Evolutionary conservation across 2,888 invertebrate species (phyloP), one percentile per base, ranked within the genome.

Genomic region (Suillia variegata): DNA sequence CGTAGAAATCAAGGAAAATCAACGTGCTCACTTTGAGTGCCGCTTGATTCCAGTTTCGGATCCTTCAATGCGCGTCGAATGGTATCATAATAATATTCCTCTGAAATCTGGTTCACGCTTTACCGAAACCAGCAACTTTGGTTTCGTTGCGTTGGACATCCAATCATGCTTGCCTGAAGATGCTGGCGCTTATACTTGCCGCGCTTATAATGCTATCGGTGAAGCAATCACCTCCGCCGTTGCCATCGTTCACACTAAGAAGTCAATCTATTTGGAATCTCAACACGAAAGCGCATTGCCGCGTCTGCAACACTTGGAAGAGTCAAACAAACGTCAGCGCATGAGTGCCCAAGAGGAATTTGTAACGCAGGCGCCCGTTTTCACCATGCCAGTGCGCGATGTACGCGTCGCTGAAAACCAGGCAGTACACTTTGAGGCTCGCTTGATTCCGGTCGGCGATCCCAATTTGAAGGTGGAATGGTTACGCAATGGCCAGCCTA

Each of bases 71-170:
- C 93, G 92, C 80, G 94, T 97, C 1, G 94, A 96, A 82, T 97
- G 97, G 96, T 95, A 92, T 84, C 93, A 95, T 75, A 96, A 97
- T 76, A 94, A 93, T 72, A 86, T 87, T 67, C 93, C 95, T 0
- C 85, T 96, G 1, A 94, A 95, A 82, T 93, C 94, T 64, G 96
- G 97, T 45, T 96, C 96, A 6, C 88, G 98, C 71, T 98, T 98
- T 80, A 93, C 94, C 12, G 95, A 97, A 83, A 94, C 95, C 8
- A 94, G 96, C 77, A 98, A 95, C 83, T 98, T 99, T 80, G 98
- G 98, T 47, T 98, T 96, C 79, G 97, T 98, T 13, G 95, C 97
- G 21, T 85, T 99, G 59, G 98, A 99, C 78, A 96, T 99, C 69
- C 88, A 96, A 85, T 93, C 96, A 69, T 93, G 95, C 61, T 90